phyloP scores from a whole-genome alignment of 2,888 invertebrate species.

The Phalera bucephala region DNA sequence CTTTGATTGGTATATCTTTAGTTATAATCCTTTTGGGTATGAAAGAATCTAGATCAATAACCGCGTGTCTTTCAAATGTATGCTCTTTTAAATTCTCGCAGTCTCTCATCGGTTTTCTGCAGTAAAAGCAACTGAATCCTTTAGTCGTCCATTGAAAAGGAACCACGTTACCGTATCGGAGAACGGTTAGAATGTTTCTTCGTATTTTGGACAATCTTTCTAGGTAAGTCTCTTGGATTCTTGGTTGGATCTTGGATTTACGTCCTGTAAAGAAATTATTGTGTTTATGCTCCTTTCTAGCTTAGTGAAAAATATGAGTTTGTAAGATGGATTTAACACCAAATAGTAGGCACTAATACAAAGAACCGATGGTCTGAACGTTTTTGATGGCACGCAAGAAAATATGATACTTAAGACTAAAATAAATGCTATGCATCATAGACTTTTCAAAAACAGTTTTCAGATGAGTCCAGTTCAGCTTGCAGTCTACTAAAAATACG shows the following conservation, averaged over 20 bases:
- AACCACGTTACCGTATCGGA: conserved; percentile 53
- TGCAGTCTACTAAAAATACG: too few relatives aligned
- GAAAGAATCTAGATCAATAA: conserved; percentile 42
- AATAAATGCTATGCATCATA: too few relatives aligned
- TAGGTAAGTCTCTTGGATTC: conserved; percentile 38
- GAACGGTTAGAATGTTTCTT: conserved; percentile 50
- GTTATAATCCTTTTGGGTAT: conserved; percentile 50
- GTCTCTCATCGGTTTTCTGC: conserved; percentile 52
- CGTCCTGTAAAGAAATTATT: conserved; percentile 60
- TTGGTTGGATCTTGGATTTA: conserved; percentile 26
- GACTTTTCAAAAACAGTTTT: too few relatives aligned
- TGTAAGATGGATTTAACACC: too few relatives aligned
- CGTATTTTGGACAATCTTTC: conserved; percentile 50
- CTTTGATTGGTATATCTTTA: conserved; percentile 63
- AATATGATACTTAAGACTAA: too few relatives aligned
- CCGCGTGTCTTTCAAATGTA: conserved; percentile 42
- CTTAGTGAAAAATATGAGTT: too few relatives aligned
- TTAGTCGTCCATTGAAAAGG: conserved; percentile 66
- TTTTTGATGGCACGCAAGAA: too few relatives aligned
- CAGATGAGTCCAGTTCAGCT: too few relatives aligned
- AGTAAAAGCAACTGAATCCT: conserved; percentile 64
- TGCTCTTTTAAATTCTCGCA: conserved; percentile 51
- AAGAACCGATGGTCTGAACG: too few relatives aligned
- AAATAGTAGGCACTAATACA: too few relatives aligned
- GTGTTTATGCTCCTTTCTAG: conserved; percentile 33